These are phyloP conservation scores for Batillaria attramentaria DNA, from an alignment of 1,140 invertebrate species.

Conservation along the genomic window DNA sequence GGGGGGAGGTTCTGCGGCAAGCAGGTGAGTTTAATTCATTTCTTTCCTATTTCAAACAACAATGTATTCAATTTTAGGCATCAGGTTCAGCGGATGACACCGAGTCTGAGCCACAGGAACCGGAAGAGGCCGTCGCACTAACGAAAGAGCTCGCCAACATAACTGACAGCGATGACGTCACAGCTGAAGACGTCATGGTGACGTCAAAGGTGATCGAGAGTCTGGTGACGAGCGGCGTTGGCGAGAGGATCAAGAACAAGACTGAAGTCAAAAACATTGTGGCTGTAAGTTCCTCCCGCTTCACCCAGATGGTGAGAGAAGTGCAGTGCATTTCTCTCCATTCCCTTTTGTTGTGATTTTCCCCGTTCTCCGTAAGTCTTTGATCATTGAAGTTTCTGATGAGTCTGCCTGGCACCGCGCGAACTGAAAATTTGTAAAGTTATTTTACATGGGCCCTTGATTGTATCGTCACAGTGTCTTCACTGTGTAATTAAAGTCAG, in stretches of 20 bases:
- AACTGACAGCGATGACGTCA: conserved; percentile 34
- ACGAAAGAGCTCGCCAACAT: conserved; percentile 32
- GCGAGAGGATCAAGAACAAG: conserved; percentile 3
- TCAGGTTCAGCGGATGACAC: background rate
- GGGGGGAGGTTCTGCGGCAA: background rate
- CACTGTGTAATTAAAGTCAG: too few relatives aligned
- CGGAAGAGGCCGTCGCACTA: conserved; percentile 29
- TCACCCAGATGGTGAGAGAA: too few relatives aligned
- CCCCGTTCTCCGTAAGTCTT: too few relatives aligned
- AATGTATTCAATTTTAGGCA: background rate
- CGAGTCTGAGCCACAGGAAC: conserved; percentile 7
- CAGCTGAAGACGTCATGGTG: conserved; percentile 36
- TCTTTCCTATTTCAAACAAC: background rate
- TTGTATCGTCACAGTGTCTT: too few relatives aligned
- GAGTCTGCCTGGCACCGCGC: too few relatives aligned
- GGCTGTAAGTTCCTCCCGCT: conserved; percentile 30
- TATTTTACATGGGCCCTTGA: too few relatives aligned
- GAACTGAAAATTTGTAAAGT: too few relatives aligned
- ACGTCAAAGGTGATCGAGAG: conserved; percentile 39
- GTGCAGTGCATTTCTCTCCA: background rate
- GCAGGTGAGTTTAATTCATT: background rate
- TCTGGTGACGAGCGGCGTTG: conserved; percentile 16
- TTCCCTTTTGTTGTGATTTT: conserved; percentile 13
- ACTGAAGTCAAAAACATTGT: conserved; percentile 37
- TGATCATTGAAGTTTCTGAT: too few relatives aligned